A percentile compares a stretch with the other conserved stretches of the same genome.
phyloP scores from a whole-genome alignment of 1,140 invertebrate species.

The Cyrtorhinus lividipennis region DNA sequence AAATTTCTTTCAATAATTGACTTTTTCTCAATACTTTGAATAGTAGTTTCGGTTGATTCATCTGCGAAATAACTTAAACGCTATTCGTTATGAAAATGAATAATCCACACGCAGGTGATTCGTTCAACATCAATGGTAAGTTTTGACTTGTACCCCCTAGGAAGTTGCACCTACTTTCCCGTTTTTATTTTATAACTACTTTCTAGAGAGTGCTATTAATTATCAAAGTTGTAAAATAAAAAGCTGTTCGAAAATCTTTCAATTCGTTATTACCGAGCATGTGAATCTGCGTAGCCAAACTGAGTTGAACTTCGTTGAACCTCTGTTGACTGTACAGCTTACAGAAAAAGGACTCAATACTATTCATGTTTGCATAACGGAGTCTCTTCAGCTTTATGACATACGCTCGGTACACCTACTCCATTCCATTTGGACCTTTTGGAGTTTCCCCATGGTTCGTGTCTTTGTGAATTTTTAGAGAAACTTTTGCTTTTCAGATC shows the following conservation, averaged over 20 bases:
- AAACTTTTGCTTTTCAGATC: slow-evolving; percentile 59
- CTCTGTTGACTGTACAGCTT: neutral
- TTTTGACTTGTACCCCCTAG: neutral
- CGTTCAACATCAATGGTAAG: slow-evolving; percentile 26
- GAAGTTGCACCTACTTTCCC: slow-evolving; percentile 13
- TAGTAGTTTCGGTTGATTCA: neutral
- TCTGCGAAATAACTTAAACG: no score
- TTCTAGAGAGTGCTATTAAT: neutral
- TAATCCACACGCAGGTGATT: slow-evolving; percentile 23
- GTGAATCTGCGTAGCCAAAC: neutral
- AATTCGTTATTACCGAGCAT: neutral
- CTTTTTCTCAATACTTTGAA: neutral
- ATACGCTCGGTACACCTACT: neutral
- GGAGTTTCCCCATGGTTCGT: neutral
- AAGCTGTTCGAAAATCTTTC: neutral
- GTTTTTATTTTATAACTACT: neutral
- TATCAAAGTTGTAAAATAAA: neutral
- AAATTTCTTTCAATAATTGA: neutral
- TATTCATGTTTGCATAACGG: neutral
- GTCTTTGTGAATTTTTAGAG: no score
- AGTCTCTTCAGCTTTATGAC: neutral
- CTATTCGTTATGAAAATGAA: slow-evolving; percentile 25
- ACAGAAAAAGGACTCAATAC: neutral
- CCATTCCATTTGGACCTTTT: neutral
- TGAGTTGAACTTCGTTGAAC: neutral